Conservation (phyloP, 2,888 invertebrate species). For the Hoplodrina ambigua region DNA sequence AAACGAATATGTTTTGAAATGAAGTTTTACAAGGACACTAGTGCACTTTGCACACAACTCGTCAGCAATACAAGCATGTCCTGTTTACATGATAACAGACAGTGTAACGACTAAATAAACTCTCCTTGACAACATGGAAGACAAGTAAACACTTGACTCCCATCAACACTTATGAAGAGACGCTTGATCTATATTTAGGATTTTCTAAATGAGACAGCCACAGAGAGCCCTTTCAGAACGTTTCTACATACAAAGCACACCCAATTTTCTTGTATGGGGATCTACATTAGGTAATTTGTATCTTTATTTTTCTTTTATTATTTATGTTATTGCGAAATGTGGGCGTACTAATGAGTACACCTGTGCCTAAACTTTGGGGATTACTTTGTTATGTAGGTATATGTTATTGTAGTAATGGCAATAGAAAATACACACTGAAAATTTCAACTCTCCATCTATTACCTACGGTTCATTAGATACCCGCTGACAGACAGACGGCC, state of each 20-base stretch:
- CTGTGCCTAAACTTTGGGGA: no score
- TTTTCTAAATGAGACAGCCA: neutral
- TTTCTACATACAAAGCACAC: neutral
- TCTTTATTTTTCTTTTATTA: no score
- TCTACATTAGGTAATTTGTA: no score
- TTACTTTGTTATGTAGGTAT: no score
- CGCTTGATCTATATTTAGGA: conserved; percentile 21
- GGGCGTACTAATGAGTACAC: no score
- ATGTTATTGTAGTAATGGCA: no score
- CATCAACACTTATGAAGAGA: conserved; percentile 3
- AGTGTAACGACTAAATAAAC: conserved; percentile 2
- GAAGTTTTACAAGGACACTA: neutral
- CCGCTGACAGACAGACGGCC: no score
- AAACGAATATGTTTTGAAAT: neutral
- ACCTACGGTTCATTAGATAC: no score
- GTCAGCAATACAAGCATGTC: neutral
- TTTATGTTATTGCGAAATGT: no score
- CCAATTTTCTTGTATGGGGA: no score
- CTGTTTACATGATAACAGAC: neutral
- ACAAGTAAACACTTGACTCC: conserved; percentile 7
- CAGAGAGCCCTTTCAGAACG: neutral
- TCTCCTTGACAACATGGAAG: neutral
- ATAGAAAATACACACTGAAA: no score
- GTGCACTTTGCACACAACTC: neutral
- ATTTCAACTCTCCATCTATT: no score